Percentiles rank a stretch among this genome's conserved stretches.
Evolutionary conservation across 2,888 invertebrate species (phyloP).

Genomic region (Hyposoter dolosus): DNA sequence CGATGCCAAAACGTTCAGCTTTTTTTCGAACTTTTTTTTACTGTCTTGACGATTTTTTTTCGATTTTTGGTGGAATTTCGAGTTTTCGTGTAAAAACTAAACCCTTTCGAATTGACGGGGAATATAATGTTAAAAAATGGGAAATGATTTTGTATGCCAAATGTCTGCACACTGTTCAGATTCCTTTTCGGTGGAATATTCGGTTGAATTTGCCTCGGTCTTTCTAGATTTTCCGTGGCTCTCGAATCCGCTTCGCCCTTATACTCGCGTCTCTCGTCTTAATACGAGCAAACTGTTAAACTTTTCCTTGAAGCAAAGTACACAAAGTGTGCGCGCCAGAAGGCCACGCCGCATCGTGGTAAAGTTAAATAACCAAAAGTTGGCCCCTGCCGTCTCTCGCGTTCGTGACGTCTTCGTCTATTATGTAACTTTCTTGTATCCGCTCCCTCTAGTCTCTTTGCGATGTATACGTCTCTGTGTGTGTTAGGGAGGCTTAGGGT

Average conservation of each 20-base stretch:
- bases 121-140: conserved; percentile 22
- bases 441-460: conserved; percentile 50
- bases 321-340: conserved; percentile 61
- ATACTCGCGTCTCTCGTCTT: conserved; percentile 72
- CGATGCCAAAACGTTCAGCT: too few relatives aligned
- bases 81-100: too few relatives aligned
- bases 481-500: conserved; percentile 19
- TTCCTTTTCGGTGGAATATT: conserved; percentile 34
- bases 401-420: conserved; percentile 62
- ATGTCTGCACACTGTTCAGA: conserved; percentile 52
- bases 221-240: conserved; percentile 62
- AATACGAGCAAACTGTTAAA: conserved; percentile 78
- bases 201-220: conserved; percentile 34
- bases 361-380: conserved; percentile 73
- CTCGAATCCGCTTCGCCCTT: conserved; percentile 58
- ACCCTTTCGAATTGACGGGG: too few relatives aligned
- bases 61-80: too few relatives aligned
- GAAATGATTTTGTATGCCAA: conserved; percentile 27
- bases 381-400: conserved; percentile 51
- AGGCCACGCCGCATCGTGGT: conserved; percentile 64
- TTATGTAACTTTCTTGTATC: conserved; percentile 60
- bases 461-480: conserved; percentile 41
- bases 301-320: conserved; percentile 73
- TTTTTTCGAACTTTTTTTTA: too few relatives aligned
- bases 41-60: too few relatives aligned